Percentiles rank a stretch among this genome's conserved stretches.
phyloP scores from a whole-genome alignment of 37 sponge, comb jelly and placozoan species.

The Crambe crambe region DNA sequence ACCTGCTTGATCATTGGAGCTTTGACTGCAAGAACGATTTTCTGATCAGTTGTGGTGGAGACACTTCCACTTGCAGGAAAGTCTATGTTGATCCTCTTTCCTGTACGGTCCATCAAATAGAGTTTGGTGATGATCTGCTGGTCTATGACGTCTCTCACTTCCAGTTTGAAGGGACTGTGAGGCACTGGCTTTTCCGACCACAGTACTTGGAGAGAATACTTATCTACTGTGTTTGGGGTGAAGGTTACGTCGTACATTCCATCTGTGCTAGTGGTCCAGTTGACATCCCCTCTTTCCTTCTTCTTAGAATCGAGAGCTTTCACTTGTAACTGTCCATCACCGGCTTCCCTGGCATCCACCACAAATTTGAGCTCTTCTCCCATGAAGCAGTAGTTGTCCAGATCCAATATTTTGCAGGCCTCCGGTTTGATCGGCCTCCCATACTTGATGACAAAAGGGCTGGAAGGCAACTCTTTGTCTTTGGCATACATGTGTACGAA shows the following conservation, averaged over 20 bases:
- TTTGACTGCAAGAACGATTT: conserved; percentile 5
- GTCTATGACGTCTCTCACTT: conserved; percentile 19
- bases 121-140: conserved; percentile 33
- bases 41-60: conserved; percentile 22
- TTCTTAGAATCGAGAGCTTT: not conserved
- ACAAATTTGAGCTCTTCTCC: conserved; percentile 35
- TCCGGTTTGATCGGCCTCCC: conserved; percentile 58
- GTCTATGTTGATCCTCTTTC: not conserved
- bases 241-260: conserved; percentile 13
- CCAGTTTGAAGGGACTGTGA: conserved; percentile 56
- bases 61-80: conserved; percentile 5
- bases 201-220: conserved; percentile 13
- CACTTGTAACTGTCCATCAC: conserved; percentile 44
- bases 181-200: conserved; percentile 57
- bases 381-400: conserved; percentile 14
- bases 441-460: conserved; percentile 69
- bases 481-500: conserved; percentile 38
- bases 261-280: conserved; percentile 38
- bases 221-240: conserved; percentile 13
- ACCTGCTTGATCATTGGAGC: conserved; percentile 17
- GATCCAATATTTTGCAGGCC: conserved; percentile 7
- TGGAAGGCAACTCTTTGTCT: conserved; percentile 52
- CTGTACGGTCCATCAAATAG: conserved; percentile 1
- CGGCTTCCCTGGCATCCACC: conserved; percentile 55
- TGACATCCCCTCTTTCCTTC: not conserved